Base-by-base conservation (phyloP, 2,113 vertebrate species). In the Clupea harengus region DNA sequence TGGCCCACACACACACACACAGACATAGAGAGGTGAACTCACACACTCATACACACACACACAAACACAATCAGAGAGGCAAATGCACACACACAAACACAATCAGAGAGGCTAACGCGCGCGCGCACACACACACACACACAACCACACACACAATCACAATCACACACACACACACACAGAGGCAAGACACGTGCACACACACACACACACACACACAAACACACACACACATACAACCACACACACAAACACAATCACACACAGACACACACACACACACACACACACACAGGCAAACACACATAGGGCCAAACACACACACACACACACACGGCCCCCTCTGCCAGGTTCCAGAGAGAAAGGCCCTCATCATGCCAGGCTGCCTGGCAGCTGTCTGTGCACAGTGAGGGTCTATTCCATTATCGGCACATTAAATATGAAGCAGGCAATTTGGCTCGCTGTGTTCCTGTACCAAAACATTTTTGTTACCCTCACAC, bases 161-260 rank as follows among this genome's bases (percentile, higher is more conserved):
- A 9, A 8, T 10, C 47, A 88, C 89, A 94, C 90, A 91, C 88
- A 93, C 1, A 85, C 47, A 49, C 47, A 49, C 47, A 49, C 47
- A 49, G 9, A 49, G 9, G 13, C 47, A 49, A 13, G 1, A 60
- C 54, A 60, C 54, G 6, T 17, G 20, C 54, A 60, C 54, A 60
- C 54, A 60, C 54, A 60, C 54, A 60, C 54, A 60, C 54, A 60
- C 54, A 60, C 54, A 60, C 54, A 60, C 54, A 60, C 54, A 57
- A 0, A 60, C 18, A 22, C 32, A 85, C 50, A 67, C 82, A 4
- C 86, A 87, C 85, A 89, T 86, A 28, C 39, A 84, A n/a, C 84
- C 83, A 75, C 82, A 83, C 0, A 60, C 67, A 81, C 2, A 57
- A 52, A 88, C 84, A 87, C 49, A 54, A 75, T 60, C 49, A 85